Evolutionary conservation across 2,113 vertebrate genomes (phyloP), one percentile per base, ranked within the genome.

Genomic region (Gallinago undulata): DNA sequence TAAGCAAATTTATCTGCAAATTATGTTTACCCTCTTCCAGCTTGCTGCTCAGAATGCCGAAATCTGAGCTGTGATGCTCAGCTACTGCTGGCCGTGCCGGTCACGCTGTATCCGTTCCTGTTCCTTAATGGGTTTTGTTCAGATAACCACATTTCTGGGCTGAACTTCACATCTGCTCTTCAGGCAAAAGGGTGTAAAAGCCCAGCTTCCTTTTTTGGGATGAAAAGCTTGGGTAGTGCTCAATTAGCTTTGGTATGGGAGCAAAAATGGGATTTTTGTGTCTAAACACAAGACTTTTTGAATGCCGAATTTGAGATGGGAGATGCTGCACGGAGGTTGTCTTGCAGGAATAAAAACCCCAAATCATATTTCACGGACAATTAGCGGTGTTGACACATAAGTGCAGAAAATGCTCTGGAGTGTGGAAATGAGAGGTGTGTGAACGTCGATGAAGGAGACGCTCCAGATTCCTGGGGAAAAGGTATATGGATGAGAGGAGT

Each of bases 401-500:
- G 1, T 43, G 43, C 19, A 33, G 51, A 55, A 55, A 84, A 21
- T 8, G 9, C 27, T 47, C 55, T 21, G 57, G 57, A 66, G 39
- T 12, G 1, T 10, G 56, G 48, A 47, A 31, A 19, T 1, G 28
- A 50, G 87, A 25, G 47, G 18, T 31, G 47, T 47, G 43, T 64
- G 76, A 70, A 30, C 11, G 2, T 5, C 0, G 23, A 8, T 39
- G 39, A 43, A 84, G 77, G 60, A 22, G n/a, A 15, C 13, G 4
- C 43, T 37, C 31, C 1, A 1, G 11, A 41, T 87, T 63, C 56
- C 57, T 17, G 23, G 43, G 51, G 39, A 39, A 13, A 75, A 11
- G 23, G 31, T 25, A 17, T 37, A 6, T 5, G 48, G 31, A 30
- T 0, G 0, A n/a, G 74, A 50, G 67, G 33, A 45, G 50, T 68